Conservation (phyloP, 2,113 vertebrate species). For the Hucho hucho region DNA sequence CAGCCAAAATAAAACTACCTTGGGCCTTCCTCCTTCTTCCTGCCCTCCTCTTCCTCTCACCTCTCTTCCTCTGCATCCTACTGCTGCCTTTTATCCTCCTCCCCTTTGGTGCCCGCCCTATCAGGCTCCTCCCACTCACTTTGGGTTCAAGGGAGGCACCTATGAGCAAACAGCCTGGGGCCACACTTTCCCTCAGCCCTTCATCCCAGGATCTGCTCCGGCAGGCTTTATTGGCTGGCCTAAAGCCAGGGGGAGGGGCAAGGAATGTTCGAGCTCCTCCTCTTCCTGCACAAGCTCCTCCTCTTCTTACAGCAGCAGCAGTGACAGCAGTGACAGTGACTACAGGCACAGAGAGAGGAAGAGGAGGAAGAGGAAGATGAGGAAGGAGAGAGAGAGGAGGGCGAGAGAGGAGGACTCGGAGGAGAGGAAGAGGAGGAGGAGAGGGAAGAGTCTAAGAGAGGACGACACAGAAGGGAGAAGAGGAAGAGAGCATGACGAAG, state of each 20-base stretch:
- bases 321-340: not conserved
- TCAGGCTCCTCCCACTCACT: not conserved
- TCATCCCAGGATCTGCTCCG: not conserved
- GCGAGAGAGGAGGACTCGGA: conserved; percentile 27
- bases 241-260: conserved; percentile 1
- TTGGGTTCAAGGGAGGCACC: not conserved
- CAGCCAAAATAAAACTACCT: not conserved
- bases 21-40: not conserved
- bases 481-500: conserved; percentile 8
- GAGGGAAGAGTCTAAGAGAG: conserved; percentile 11
- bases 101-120: not conserved
- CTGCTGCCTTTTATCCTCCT: not conserved
- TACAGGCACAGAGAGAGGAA: conserved; percentile 12
- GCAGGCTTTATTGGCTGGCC: not conserved
- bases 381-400: conserved; percentile 13
- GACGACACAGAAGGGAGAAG: conserved; percentile 9
- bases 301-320: conserved; percentile 15
- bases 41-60: not conserved
- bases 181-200: not conserved
- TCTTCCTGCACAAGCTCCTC: conserved; percentile 24
- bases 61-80: not conserved
- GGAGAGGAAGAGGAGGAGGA: conserved; percentile 33
- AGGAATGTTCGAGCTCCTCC: conserved; percentile 13
- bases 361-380: conserved; percentile 25
- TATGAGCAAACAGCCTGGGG: no score